phyloP scores from a whole-genome alignment of 2,113 vertebrate genomes.

The Gymnogyps californianus region DNA sequence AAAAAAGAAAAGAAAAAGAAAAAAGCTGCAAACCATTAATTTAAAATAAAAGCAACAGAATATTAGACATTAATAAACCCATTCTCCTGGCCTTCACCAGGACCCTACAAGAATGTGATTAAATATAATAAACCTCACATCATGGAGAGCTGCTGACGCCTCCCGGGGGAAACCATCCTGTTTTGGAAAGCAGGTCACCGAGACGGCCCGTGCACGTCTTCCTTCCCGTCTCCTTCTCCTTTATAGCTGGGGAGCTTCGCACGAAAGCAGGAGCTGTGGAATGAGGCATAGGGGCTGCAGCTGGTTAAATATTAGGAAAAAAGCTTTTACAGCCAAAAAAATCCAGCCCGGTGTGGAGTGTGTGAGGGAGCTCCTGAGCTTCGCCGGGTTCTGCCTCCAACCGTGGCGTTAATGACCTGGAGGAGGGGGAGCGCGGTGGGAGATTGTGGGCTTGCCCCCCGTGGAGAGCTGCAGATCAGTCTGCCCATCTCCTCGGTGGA shows the following conservation, averaged over 20 bases:
- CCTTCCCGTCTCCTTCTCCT: not conserved
- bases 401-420: not conserved
- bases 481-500: too few species aligned
- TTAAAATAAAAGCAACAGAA: not conserved
- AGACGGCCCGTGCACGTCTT: not conserved
- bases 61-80: not conserved
- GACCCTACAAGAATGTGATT: not conserved
- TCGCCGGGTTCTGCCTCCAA: not conserved
- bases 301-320: not conserved
- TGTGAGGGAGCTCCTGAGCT: not conserved
- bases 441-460: not conserved
- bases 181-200: not conserved
- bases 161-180: not conserved
- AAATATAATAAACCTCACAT: not conserved
- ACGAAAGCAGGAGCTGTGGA: not conserved
- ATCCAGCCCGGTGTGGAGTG: not conserved
- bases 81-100: not conserved
- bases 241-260: not conserved
- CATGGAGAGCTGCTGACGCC: not conserved
- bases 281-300: not conserved
- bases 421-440: not conserved
- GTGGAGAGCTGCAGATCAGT: not conserved
- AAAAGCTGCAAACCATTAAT: not conserved
- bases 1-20: not conserved
- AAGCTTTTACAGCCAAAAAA: not conserved